These are phyloP conservation scores for Heloderma charlesbogerti DNA, from an alignment of 2,113 vertebrate genomes.

Conservation along the genomic window DNA sequence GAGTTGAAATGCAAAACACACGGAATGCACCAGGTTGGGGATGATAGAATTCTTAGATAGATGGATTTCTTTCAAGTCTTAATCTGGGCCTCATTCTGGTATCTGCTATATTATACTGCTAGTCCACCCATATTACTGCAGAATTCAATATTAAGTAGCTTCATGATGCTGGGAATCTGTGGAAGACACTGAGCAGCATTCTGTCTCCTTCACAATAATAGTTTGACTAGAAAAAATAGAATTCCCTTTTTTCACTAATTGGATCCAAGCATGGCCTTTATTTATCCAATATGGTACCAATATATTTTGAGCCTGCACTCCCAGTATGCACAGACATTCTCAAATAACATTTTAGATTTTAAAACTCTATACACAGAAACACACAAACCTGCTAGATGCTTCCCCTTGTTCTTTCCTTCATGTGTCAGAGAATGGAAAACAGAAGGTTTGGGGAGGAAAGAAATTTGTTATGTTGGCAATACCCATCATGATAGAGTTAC, in stretches of 20 bases:
- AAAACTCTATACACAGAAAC: constrained; percentile 67
- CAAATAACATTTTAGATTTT: constrained; percentile 56
- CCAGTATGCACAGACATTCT: constrained; percentile 55
- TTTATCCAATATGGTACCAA: constrained; percentile 45
- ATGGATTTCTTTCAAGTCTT: background rate
- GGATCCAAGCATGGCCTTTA: constrained; percentile 6
- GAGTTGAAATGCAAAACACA: no score
- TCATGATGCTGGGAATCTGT: background rate
- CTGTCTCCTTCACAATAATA: background rate
- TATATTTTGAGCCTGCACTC: constrained; percentile 49
- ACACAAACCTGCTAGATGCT: constrained; percentile 91
- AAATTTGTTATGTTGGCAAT: constrained; percentile 50
- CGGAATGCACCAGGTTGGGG: no score
- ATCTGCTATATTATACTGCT: background rate
- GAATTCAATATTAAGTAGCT: background rate
- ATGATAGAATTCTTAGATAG: no score
- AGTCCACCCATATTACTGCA: background rate
- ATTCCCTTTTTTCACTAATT: background rate
- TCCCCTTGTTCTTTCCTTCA: constrained; percentile 95
- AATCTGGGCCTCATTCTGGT: background rate
- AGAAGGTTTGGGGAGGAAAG: constrained; percentile 64
- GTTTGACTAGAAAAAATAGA: background rate
- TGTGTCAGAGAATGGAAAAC: constrained; percentile 78
- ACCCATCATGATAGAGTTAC: constrained; percentile 58
- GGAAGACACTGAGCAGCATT: background rate